Base-by-base conservation (phyloP, 2,888 invertebrate species). In the Pharmacophagus antenor region DNA sequence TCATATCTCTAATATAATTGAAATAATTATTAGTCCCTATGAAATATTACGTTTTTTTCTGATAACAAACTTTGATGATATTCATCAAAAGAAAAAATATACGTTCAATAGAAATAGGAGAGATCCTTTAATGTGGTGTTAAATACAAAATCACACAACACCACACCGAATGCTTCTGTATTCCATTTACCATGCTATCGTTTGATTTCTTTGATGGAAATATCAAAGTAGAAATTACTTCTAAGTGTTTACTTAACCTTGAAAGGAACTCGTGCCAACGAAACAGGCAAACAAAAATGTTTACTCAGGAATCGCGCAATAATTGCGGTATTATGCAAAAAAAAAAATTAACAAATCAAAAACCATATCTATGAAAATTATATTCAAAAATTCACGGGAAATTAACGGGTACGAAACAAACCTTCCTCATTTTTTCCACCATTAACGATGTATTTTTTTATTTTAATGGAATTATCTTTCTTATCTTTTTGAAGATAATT, bases 141-240 rank as follows among this genome's bases (percentile, higher is more conserved):
- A 22, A 46, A 55, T 55, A 56, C 22, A 56, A 41, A 23, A 48
- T 18, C 10, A 7, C 21, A 31, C 31, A 15, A 22, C 42, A 8
- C 17, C 15, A 18, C 18, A 18, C 20, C 17, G 18, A 44, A 23
- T 6, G 48, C 23, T 23, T 48, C 23, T 23, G 23, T 48, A 23
- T 48, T 48, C n/a, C 17, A n/a, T 48, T 48, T 23, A 12, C 22
- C n/a, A 8, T 2, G 48, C 23, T 15, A 21, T 2, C 23, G 23
- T 48, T 48, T 48, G 48, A 48, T 48, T 48, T 48, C 48, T 48
- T 48, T 48, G 18, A 44, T 1, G 8, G 42, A 44, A 44, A 44
- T 44, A 10, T 44, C 42, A 18, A 18, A 44, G 42, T 44, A 44
- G 18, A 44, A 5, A 6, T 15, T n/a, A 37, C 37, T 37, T 2